A percentile compares a stretch with the other conserved stretches of the same genome.
Conservation (phyloP, 2,888 invertebrate genomes). For the Myopa tessellatipennis region DNA sequence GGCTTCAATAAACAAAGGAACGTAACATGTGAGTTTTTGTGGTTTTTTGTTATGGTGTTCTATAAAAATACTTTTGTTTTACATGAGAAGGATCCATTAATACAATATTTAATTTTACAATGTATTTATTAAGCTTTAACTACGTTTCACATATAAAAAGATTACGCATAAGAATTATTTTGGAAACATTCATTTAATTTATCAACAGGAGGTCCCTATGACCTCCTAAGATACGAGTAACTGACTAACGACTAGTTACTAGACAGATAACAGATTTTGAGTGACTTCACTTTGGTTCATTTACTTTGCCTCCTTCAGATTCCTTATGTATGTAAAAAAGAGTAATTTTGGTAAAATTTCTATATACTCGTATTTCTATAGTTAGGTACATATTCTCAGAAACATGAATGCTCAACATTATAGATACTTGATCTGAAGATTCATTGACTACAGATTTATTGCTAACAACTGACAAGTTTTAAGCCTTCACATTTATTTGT, state of each 20-base stretch:
- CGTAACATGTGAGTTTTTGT: background rate
- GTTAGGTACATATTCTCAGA: too few species aligned
- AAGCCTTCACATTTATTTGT: background rate
- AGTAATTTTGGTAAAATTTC: too few species aligned
- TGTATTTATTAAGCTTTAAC: background rate
- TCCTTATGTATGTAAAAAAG: too few species aligned
- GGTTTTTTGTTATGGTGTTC: background rate
- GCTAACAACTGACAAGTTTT: background rate
- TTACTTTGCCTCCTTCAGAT: too few species aligned
- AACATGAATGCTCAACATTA: too few species aligned
- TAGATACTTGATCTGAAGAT: background rate
- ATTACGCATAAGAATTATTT: background rate
- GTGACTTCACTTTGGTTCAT: too few species aligned
- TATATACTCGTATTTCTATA: too few species aligned
- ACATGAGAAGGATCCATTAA: background rate
- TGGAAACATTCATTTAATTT: background rate
- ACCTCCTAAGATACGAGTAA: too few species aligned
- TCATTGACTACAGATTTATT: background rate
- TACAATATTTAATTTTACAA: background rate
- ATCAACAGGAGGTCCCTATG: background rate
- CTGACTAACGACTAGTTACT: too few species aligned
- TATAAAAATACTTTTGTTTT: background rate
- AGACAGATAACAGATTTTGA: too few species aligned
- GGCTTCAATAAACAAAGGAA: background rate
- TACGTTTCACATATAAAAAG: slow-evolving; percentile 3